Conservation (phyloP, 2,888 invertebrate species). For the Drosophila fungiperda region DNA sequence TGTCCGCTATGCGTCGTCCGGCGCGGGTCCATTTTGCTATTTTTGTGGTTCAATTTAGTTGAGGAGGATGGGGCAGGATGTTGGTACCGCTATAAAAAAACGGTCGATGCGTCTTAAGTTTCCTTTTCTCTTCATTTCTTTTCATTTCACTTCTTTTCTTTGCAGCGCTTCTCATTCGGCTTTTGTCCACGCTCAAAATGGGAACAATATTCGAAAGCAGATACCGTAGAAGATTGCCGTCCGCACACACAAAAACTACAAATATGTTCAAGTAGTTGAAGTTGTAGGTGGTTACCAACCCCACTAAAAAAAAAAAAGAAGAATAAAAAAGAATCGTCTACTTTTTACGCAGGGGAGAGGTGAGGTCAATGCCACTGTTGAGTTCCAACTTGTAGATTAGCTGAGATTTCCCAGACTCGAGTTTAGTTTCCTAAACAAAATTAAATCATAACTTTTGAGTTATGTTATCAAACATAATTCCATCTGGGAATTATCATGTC, state of each 20-base stretch:
- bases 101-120: constrained; percentile 75
- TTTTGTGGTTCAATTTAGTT: constrained; percentile 17
- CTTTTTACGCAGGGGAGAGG: not conserved
- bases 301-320: not conserved
- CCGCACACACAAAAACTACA: constrained; percentile 18
- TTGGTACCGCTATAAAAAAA: constrained; percentile 81
- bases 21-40: constrained; percentile 63
- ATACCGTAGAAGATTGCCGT: constrained; percentile 62
- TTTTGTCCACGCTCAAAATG: constrained; percentile 50
- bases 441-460: not conserved
- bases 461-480: not conserved
- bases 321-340: not conserved
- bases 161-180: constrained; percentile 34
- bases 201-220: constrained; percentile 62
- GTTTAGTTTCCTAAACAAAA: not conserved
- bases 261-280: not conserved
- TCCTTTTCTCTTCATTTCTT: constrained; percentile 70
- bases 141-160: constrained; percentile 31
- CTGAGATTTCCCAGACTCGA: constrained; percentile 1
- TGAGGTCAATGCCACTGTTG: constrained; percentile 42
- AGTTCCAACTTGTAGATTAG: constrained; percentile 4
- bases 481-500: not conserved
- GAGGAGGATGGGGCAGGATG: constrained; percentile 70
- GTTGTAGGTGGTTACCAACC: constrained; percentile 55
- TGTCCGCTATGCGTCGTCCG: constrained; percentile 44